Percentiles rank a stretch among this genome's conserved stretches.
phyloP scores from a whole-genome alignment of 2,888 invertebrate species.

The Steinernema scapterisci region DNA sequence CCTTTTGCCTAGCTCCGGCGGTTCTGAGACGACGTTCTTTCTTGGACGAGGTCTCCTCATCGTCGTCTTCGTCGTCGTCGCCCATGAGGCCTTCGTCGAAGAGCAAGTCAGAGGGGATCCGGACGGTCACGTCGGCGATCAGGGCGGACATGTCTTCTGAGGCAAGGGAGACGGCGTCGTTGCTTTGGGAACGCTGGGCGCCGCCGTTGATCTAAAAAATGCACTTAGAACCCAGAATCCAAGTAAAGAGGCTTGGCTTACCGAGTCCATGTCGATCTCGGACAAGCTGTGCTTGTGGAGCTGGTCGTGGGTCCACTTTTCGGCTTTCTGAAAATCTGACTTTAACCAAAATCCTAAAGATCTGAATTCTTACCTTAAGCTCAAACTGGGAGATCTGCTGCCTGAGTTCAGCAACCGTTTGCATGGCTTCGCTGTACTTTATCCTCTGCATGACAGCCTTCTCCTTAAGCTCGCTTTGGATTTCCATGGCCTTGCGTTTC shows the following conservation, averaged over 20 bases:
- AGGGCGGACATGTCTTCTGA: constrained; percentile 65
- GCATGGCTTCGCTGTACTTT: constrained; percentile 90
- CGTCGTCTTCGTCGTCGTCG: constrained; percentile 7
- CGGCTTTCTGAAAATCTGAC: constrained; percentile 55
- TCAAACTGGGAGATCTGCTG: constrained; percentile 91
- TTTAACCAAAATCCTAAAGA: constrained; percentile 4
- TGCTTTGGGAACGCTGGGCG: constrained; percentile 58
- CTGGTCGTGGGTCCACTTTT: constrained; percentile 63
- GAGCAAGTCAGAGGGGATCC: constrained; percentile 28
- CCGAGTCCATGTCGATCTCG: constrained; percentile 62
- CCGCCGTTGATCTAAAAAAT: constrained; percentile 45
- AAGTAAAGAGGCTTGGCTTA: constrained; percentile 37
- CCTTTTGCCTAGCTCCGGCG: neutral
- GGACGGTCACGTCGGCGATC: constrained; percentile 61
- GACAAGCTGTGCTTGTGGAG: constrained; percentile 60
- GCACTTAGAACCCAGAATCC: neutral
- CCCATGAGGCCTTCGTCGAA: constrained; percentile 13
- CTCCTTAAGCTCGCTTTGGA: constrained; percentile 73
- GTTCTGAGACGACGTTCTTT: neutral
- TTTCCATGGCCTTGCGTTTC: constrained; percentile 79
- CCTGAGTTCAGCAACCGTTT: constrained; percentile 87
- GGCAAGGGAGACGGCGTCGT: constrained; percentile 58
- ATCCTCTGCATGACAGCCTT: constrained; percentile 75
- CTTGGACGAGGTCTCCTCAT: neutral
- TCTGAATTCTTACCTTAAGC: constrained; percentile 75